Evolutionary conservation across 2,888 invertebrate species (phyloP), one percentile per base, ranked within the genome.

Genomic region (Ferrisia virgata): DNA sequence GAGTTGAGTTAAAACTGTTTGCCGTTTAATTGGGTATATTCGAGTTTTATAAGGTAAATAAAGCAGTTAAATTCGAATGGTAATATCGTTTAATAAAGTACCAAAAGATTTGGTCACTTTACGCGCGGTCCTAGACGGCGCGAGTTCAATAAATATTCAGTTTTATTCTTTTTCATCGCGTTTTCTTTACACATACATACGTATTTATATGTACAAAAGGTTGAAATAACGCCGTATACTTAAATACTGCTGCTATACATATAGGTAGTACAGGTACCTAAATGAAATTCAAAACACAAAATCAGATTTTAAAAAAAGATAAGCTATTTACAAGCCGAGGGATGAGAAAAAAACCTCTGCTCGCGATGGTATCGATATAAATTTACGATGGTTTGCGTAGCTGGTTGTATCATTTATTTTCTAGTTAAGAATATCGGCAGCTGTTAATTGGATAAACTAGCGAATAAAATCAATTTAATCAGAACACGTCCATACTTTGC

Each of bases 31-130:
- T 82, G 82, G 82, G 72, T 82, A 82, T 39, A 82, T 72, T 82
- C 82, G 40, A 76, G 69, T 72, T 82, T 82, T 72, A 82, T 72
- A 82, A 82, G 69, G 72, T 82, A 82, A 82, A 82, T 82, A 82
- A 82, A 82, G 82, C 82, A 82, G 82, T 82, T 82, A 82, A 82
- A 82, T 82, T 82, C 43, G 72, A 72, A 82, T 82, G 40, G 82
- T 69, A 82, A 76, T 69, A 82, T 40, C 43, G 81, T 82, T 72
- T 72, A 82, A 82, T 82, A 72, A 82, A 69, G 39, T 82, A 82
- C 64, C 82, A 40, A 69, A 82, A 72, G 69, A 82, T 79, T 47
- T 31, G 33, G 79, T 79, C 79, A 25, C 25, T 36, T 79, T 22
- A 28, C 25, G 79, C 79, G 40, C 43, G n/a, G 76, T 36, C 11